Conservation (phyloP, 2,888 invertebrate species). For the Orchesella flavescens region DNA sequence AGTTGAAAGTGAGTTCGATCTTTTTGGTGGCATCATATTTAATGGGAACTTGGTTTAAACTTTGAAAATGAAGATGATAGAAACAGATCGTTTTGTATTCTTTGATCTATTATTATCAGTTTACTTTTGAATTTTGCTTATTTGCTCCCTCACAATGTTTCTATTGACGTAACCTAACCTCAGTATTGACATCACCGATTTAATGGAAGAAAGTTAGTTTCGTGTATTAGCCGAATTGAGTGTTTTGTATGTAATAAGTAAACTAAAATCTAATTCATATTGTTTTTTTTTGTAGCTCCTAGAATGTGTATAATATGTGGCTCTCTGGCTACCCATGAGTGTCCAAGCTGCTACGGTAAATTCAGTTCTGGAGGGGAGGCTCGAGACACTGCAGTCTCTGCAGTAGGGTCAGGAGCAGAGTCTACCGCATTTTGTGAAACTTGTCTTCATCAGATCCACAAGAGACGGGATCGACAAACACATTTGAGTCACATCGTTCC, state of each 20-base stretch:
- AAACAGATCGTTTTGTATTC: too few relatives aligned
- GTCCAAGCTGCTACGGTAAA: conserved; percentile 82
- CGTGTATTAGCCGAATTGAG: not conserved
- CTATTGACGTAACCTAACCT: conserved; percentile 96
- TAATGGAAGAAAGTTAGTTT: conserved; percentile 92
- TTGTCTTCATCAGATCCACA: conserved; percentile 69
- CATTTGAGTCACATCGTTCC: conserved; percentile 63
- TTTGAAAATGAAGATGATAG: too few relatives aligned
- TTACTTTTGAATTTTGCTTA: too few relatives aligned
- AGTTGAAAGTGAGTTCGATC: too few relatives aligned
- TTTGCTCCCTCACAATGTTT: too few relatives aligned
- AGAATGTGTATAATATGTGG: conserved; percentile 95
- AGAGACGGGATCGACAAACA: conserved; percentile 59
- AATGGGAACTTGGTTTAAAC: too few relatives aligned
- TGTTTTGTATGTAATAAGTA: too few relatives aligned
- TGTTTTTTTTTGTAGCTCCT: conserved; percentile 83
- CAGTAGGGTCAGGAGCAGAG: conserved; percentile 68
- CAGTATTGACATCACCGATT: conserved; percentile 94
- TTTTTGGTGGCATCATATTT: too few relatives aligned
- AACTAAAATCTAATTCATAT: too few relatives aligned
- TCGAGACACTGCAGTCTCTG: conserved; percentile 61
- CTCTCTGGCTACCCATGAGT: conserved; percentile 89
- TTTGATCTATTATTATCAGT: too few relatives aligned
- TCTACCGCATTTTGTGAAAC: conserved; percentile 72
- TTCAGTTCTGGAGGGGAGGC: conserved; percentile 65